Base-by-base conservation (phyloP, 2,888 invertebrate species). In the Drosophila nr. medialis region DNA sequence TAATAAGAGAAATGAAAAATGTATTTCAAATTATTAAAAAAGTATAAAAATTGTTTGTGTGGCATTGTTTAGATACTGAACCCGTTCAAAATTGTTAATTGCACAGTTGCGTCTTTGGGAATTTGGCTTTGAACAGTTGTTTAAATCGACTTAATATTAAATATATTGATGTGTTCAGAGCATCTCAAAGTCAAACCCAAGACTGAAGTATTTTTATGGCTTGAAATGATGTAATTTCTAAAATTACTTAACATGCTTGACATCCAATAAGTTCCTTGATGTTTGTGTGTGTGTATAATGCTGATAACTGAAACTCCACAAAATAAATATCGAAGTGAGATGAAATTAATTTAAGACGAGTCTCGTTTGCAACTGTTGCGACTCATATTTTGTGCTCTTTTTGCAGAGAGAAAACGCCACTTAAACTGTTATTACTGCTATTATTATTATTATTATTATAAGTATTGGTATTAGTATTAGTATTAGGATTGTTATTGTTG, bases 391-490 rank as follows among this genome's bases (percentile, higher is more conserved):
- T 13, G 11, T 42, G 1, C n/a, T 27, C 10, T 8, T 51, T 66
- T 72, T 58, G 65, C 64, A 45, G 36, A 15, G n/a, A 34, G 51
- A 58, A 70, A 73, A 66, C 72, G 73, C 13, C 69, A 78, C 60
- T 80, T 67, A 68, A 80, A 72, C 58, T 65, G 77, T 71, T 80
- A 80, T 68, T 68, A 29, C 67, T 71, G 49, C 45, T 60, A 60
- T 40, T 38, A 27, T 63, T 68, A 68, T 64, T 64, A 65, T 45
- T 45, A 51, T 45, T 38, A n/a, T 50, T 36, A n/a, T 13, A 4
- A 24, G n/a, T n/a, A n/a, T n/a, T n/a, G n/a, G 61, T 64, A 71
- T 71, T 70, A 18, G 29, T 75, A 72, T 62, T 60, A 76, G 32
- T 56, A 64, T 68, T 73, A 54, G 51, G 58, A 64, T 69, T 72